These are phyloP conservation scores for Hydrolagus colliei DNA, from an alignment of 2,797 vertebrate species.

Conservation along the genomic window DNA sequence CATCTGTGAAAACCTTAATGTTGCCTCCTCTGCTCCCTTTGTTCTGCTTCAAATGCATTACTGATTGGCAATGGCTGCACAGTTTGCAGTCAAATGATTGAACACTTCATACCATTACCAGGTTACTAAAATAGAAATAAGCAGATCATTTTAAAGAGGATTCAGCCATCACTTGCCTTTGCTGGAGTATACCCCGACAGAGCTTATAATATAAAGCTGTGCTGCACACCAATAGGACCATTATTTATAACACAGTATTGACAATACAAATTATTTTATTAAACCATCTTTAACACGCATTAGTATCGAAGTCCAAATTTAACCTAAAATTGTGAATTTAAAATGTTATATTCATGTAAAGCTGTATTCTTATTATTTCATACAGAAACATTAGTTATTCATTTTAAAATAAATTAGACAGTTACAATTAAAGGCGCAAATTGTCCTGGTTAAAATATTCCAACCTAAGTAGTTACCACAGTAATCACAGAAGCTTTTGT, in stretches of 20 bases:
- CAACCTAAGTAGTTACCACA: too few relatives aligned
- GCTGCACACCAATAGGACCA: not conserved
- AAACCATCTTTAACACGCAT: not conserved
- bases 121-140: constrained; percentile 58
- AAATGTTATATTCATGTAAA: not conserved
- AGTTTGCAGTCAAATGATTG: constrained; percentile 21
- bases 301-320: not conserved
- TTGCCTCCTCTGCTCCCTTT: constrained; percentile 26
- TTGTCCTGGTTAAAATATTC: too few relatives aligned
- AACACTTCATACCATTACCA: constrained; percentile 54
- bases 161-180: constrained; percentile 47
- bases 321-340: not conserved
- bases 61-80: not conserved
- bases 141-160: constrained; percentile 60
- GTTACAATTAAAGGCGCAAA: too few relatives aligned
- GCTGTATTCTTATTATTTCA: too few relatives aligned
- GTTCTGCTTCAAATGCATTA: constrained; percentile 33
- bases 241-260: not conserved
- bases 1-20: not conserved
- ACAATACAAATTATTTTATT: not conserved
- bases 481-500: too few relatives aligned
- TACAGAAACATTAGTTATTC: too few relatives aligned
- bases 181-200: constrained; percentile 42
- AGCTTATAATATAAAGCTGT: not conserved
- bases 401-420: too few relatives aligned